Base-by-base conservation (phyloP, 2,888 invertebrate species). In the Leptopilina drosophilae region DNA sequence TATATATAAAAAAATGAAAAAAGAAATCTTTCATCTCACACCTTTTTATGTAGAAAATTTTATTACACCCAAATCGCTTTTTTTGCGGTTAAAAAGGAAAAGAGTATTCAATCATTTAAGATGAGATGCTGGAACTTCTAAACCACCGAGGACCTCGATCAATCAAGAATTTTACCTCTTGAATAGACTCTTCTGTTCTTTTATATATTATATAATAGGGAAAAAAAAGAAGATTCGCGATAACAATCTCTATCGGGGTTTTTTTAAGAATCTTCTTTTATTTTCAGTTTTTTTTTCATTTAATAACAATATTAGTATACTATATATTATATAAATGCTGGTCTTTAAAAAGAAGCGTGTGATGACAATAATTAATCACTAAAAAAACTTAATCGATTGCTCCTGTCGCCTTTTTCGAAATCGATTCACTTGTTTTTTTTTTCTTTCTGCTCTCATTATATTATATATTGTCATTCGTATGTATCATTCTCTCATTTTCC, bases 361-460 rank as follows among this genome's bases (percentile, higher is more conserved):
- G 42, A 8, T 42, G 53, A 56, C n/a, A 73, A 33, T 33, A 33
- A 73, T 73, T 73, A 53, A 73, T 73, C 73, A 73, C 69, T 7
- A 26, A 69, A 20, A 20, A 69, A 33, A 33, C 33, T 56, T 73
- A 73, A 73, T 73, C 73, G 56, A 73, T 73, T 73, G 33, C 56
- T 40, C 73, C 73, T 73, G 75, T 64, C 78, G 77, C 77, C 81
- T 81, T 81, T 81, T 81, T 84, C 81, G 20, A 78, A 80, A 33
- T 82, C 76, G 78, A 78, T 77, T 81, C 82, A 73, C 80, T 77
- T 81, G 80, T 82, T 76, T 75, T 78, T 64, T 78, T 81, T 76
- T 76, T 84, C 80, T 77, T 76, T 84, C 80, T 82, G 76, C 78
- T 82, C 84, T 76, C 79, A 81, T 80, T 5, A 73, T 33, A 20